Evolutionary conservation across 2,113 vertebrate genomes (phyloP).

Genomic region (Pyrgilauda ruficollis): DNA sequence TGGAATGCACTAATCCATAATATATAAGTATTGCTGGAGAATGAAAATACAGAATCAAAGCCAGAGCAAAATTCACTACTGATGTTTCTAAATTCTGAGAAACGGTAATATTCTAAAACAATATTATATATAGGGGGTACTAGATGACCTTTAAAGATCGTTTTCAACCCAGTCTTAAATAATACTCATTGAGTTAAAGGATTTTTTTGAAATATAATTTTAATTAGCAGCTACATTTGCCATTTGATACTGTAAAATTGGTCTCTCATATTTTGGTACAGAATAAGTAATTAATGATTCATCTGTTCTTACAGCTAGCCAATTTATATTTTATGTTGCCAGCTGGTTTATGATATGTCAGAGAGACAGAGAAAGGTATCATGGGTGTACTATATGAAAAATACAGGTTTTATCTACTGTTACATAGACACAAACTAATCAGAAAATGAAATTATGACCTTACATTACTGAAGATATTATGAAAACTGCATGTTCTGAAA

Average conservation of each 20-base stretch:
- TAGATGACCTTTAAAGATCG: background rate
- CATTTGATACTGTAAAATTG: background rate
- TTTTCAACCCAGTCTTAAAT: background rate
- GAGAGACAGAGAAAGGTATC: background rate
- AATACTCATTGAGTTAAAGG: background rate
- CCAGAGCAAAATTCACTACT: background rate
- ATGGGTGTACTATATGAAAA: background rate
- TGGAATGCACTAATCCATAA: background rate
- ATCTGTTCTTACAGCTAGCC: conserved; percentile 40
- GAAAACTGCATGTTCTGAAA: background rate
- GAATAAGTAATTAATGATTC: conserved; percentile 49
- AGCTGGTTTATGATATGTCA: conserved; percentile 46
- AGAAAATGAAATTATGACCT: conserved; percentile 16
- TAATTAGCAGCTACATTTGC: background rate
- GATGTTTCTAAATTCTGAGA: background rate
- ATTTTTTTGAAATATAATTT: background rate
- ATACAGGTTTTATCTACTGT: background rate
- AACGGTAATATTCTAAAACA: background rate
- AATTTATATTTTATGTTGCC: conserved; percentile 59
- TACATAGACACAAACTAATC: conserved; percentile 8
- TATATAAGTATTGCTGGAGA: background rate
- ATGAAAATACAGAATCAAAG: background rate
- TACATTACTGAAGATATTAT: conserved; percentile 1
- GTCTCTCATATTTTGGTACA: conserved; percentile 21
- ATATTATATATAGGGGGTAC: background rate